Percentiles rank a stretch among this genome's conserved stretches.
phyloP scores from a whole-genome alignment of 2,888 invertebrate species.

The Prostheceraeus crozeri region DNA sequence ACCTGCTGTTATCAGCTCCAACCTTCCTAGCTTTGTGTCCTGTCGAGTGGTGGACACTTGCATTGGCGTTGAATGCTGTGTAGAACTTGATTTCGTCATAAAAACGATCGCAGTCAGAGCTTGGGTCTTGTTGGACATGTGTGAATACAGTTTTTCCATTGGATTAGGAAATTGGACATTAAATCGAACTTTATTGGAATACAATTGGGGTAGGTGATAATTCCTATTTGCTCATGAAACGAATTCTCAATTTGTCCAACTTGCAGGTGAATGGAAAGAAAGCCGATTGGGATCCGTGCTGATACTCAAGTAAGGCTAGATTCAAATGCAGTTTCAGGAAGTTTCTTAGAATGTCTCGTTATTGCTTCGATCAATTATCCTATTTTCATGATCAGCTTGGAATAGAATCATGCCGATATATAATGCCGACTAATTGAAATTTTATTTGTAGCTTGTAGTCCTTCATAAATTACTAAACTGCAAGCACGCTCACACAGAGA shows the following conservation, averaged over 20 bases:
- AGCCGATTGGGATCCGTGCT: background rate
- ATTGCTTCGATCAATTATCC: too few relatives aligned
- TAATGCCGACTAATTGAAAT: too few relatives aligned
- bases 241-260: background rate
- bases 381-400: too few relatives aligned
- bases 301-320: constrained; percentile 14
- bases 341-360: too few relatives aligned
- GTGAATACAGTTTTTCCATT: constrained; percentile 39
- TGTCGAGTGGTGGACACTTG: constrained; percentile 41
- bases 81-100: constrained; percentile 36
- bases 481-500: too few relatives aligned
- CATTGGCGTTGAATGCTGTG: constrained; percentile 41
- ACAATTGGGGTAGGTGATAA: constrained; percentile 39
- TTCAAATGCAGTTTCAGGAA: too few relatives aligned
- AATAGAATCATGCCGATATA: too few relatives aligned
- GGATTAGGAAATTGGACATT: constrained; percentile 41
- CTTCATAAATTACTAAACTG: too few relatives aligned
- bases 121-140: constrained; percentile 39
- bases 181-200: constrained; percentile 40
- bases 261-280: constrained; percentile 28
- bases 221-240: background rate
- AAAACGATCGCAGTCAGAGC: constrained; percentile 38
- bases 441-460: too few relatives aligned
- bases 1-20: constrained; percentile 39
- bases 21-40: constrained; percentile 39